phyloP scores from a whole-genome alignment of 2,888 invertebrate genomes.

The Agrotis ipsilon region DNA sequence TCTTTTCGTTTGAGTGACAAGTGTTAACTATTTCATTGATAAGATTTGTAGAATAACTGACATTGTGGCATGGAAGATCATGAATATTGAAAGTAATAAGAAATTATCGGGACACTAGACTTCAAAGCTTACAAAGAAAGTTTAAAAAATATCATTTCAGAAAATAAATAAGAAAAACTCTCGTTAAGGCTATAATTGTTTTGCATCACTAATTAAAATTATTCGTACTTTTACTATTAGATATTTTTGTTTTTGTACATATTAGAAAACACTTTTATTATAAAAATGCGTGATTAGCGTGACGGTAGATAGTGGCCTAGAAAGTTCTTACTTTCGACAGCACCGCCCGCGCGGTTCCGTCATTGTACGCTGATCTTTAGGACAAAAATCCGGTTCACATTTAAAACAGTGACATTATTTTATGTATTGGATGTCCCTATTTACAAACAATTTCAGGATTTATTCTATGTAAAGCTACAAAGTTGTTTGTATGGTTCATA shows the following conservation, averaged over 20 bases:
- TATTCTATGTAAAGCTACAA: background rate
- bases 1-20: conserved; percentile 30
- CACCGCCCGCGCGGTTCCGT: conserved; percentile 68
- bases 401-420: conserved; percentile 61
- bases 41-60: background rate
- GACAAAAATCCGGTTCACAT: conserved; percentile 85
- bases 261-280: conserved; percentile 82
- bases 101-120: conserved; percentile 2
- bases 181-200: background rate
- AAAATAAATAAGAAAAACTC: conserved; percentile 7
- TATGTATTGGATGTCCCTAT: conserved; percentile 10
- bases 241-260: conserved; percentile 56
- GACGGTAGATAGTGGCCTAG: conserved; percentile 85
- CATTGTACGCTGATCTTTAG: conserved; percentile 71
- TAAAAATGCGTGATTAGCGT: conserved; percentile 86
- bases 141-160: background rate
- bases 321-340: conserved; percentile 87
- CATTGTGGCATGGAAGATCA: background rate
- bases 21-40: conserved; percentile 22
- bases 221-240: conserved; percentile 51
- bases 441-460: conserved; percentile 1
- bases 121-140: background rate
- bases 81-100: background rate
- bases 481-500: background rate
- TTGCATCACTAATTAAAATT: conserved; percentile 33